Conservation (phyloP, 2,113 vertebrate genomes). For the Cheirogaleus medius region DNA sequence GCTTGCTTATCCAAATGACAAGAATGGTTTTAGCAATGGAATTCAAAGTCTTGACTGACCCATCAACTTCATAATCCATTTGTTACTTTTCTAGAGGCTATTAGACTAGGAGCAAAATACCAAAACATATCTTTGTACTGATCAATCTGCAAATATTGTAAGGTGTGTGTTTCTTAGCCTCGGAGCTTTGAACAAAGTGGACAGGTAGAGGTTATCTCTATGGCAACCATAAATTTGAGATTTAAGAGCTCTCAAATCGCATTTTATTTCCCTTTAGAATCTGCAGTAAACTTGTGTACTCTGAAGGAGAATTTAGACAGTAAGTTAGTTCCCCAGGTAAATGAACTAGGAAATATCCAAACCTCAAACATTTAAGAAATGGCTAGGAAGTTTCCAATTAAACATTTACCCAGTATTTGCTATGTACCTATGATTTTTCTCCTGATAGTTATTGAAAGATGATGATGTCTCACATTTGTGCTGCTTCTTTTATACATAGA, state of each 20-base stretch:
- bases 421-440: background rate
- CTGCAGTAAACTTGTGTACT: background rate
- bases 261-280: constrained; percentile 42
- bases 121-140: background rate
- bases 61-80: background rate
- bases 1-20: background rate
- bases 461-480: background rate
- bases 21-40: background rate
- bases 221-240: background rate
- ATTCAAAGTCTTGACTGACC: background rate
- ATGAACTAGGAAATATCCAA: background rate
- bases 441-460: background rate
- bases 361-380: background rate
- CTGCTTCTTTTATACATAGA: background rate
- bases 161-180: background rate
- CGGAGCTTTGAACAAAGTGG: background rate
- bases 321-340: background rate
- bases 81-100: background rate
- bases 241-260: background rate
- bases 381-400: background rate
- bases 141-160: background rate
- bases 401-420: background rate
- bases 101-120: background rate
- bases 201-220: background rate
- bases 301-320: background rate